Evolutionary conservation across 1,140 invertebrate species (phyloP).

Genomic region (Ectropis grisescens): DNA sequence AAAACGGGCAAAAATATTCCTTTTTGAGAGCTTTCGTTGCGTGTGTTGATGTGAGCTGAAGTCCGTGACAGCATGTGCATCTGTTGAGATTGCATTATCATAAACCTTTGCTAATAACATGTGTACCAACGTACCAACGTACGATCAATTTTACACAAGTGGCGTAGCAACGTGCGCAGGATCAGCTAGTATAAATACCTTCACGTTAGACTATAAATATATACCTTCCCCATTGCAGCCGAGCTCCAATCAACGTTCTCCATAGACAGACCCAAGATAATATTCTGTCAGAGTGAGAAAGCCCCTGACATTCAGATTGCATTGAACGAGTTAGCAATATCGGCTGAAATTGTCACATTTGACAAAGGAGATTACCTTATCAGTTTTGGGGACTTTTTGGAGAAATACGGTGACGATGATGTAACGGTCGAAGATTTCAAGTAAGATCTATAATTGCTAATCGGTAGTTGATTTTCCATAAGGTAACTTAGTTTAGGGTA

Average conservation of each 20-base stretch:
- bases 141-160: too few relatives aligned
- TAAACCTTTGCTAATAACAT: too few relatives aligned
- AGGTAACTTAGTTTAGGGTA: too few relatives aligned
- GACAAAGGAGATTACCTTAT: slow-evolving; percentile 37
- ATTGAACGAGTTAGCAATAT: slow-evolving; percentile 30
- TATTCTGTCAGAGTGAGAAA: slow-evolving; percentile 50
- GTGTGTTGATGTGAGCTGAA: too few relatives aligned
- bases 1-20: too few relatives aligned
- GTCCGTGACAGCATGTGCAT: too few relatives aligned
- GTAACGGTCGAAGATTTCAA: slow-evolving; percentile 25
- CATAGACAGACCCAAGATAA: slow-evolving; percentile 29
- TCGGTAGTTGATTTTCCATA: too few relatives aligned
- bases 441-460: slow-evolving; percentile 21
- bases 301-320: slow-evolving; percentile 33
- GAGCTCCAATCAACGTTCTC: slow-evolving; percentile 31
- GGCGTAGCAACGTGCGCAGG: too few relatives aligned
- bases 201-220: slow-evolving; percentile 1
- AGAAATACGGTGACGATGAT: slow-evolving; percentile 25
- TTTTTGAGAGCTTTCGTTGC: too few relatives aligned
- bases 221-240: slow-evolving; percentile 16
- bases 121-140: too few relatives aligned
- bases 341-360: slow-evolving; percentile 40
- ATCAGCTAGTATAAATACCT: too few relatives aligned
- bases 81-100: too few relatives aligned
- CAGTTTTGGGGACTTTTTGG: slow-evolving; percentile 30